Conservation (phyloP, 2,113 vertebrate species). For the Acrocephalus arundinaceus region DNA sequence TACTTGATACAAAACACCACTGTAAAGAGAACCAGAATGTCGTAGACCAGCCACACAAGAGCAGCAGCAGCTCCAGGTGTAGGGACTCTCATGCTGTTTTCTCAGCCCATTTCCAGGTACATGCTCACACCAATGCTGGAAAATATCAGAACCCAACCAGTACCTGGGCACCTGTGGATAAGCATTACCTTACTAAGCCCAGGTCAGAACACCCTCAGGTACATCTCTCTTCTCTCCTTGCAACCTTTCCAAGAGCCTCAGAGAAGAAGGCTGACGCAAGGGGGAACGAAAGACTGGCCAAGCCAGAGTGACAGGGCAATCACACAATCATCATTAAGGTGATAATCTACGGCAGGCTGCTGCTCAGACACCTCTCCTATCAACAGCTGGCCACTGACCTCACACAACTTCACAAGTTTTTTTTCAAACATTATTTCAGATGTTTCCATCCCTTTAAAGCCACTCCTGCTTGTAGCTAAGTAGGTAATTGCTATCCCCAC, state of each 20-base stretch:
- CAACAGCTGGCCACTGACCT: not conserved
- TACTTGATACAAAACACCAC: no score
- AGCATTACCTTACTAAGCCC: not conserved
- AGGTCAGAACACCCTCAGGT: not conserved
- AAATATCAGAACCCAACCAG: not conserved
- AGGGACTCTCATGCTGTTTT: not conserved
- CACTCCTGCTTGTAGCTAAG: not conserved
- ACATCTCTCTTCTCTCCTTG: not conserved
- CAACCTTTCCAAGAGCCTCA: not conserved
- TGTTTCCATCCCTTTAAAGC: not conserved
- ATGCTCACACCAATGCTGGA: fast-evolving
- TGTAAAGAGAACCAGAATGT: not conserved
- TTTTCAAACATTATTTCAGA: not conserved
- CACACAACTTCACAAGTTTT: not conserved
- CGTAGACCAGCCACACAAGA: not conserved
- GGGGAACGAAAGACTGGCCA: not conserved
- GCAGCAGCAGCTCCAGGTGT: fast-evolving
- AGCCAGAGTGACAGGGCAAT: not conserved
- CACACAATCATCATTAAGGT: not conserved
- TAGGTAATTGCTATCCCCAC: not conserved
- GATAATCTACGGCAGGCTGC: not conserved
- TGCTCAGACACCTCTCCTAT: not conserved
- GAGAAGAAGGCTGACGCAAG: not conserved
- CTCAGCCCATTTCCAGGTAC: not conserved
- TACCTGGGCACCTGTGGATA: not conserved